Percentiles rank a stretch among this genome's conserved stretches.
Evolutionary conservation across 2,888 invertebrate species (phyloP).

Genomic region (Nemapogon koenigi): DNA sequence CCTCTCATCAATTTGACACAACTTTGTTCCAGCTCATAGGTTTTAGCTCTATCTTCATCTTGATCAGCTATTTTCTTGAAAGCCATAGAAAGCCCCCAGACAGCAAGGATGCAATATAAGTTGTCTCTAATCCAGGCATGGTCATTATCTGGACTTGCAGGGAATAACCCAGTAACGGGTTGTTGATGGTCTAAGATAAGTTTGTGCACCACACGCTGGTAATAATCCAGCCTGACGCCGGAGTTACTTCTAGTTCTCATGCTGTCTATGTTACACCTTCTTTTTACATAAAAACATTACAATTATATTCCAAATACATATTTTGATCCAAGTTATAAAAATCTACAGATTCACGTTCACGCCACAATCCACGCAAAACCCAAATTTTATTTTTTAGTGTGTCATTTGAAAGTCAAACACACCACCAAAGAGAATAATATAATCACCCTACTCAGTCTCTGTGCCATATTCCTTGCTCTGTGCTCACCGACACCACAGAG

Average conservation of each 20-base stretch:
- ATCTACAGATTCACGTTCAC: too few relatives aligned
- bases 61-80: conserved; percentile 99
- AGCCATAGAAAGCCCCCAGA: conserved; percentile 98
- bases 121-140: conserved; percentile 99
- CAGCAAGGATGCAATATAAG: conserved; percentile 94
- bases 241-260: conserved; percentile 92
- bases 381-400: conserved; percentile 14
- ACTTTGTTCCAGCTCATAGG: conserved; percentile 95
- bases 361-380: too few relatives aligned
- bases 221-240: conserved; percentile 93
- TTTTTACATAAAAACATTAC: too few relatives aligned
- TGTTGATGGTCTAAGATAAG: conserved; percentile 94
- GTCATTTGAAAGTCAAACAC: conserved; percentile 58
- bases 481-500: too few relatives aligned
- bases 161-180: conserved; percentile 96
- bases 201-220: conserved; percentile 92
- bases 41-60: conserved; percentile 97
- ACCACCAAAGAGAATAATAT: too few relatives aligned
- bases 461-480: too few relatives aligned
- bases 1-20: conserved; percentile 88
- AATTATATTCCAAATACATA: too few relatives aligned
- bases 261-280: too few relatives aligned
- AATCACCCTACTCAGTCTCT: too few relatives aligned
- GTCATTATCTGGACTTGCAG: conserved; percentile 83
- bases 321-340: too few relatives aligned